phyloP scores from a whole-genome alignment of 2,888 invertebrate genomes.

The Eupithecia dodoneata region DNA sequence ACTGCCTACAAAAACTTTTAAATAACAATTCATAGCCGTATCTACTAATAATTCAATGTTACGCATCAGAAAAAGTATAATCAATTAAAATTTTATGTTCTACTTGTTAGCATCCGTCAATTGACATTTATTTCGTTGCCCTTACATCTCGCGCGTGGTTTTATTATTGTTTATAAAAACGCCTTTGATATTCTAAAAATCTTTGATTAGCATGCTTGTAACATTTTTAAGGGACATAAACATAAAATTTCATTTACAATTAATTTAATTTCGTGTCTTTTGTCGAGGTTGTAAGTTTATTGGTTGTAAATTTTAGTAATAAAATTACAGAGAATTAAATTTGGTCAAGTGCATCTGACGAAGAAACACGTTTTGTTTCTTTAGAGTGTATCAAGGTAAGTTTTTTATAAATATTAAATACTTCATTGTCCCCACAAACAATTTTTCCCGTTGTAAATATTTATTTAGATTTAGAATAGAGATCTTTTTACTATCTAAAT shows the following conservation, averaged over 20 bases:
- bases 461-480: neutral
- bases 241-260: conserved; percentile 22
- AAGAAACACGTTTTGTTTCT: neutral
- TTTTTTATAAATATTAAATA: neutral
- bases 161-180: conserved; percentile 34
- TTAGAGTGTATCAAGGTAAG: neutral
- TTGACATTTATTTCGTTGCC: conserved; percentile 39
- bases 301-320: conserved; percentile 6
- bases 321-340: neutral
- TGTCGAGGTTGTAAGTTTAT: conserved; percentile 17
- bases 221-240: conserved; percentile 32
- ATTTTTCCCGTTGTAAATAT: neutral
- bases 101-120: conserved; percentile 60
- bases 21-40: conserved; percentile 35
- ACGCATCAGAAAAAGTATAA: conserved; percentile 51
- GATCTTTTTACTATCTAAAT: neutral
- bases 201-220: conserved; percentile 35
- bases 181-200: conserved; percentile 31
- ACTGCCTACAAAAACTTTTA: neutral
- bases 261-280: conserved; percentile 26
- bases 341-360: neutral
- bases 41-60: conserved; percentile 49
- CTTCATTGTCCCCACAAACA: neutral
- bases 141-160: conserved; percentile 27
- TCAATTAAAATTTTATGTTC: conserved; percentile 59